These are phyloP conservation scores for Lepidochrysops patricia DNA, from an alignment of 2,888 invertebrate species.

Conservation along the genomic window DNA sequence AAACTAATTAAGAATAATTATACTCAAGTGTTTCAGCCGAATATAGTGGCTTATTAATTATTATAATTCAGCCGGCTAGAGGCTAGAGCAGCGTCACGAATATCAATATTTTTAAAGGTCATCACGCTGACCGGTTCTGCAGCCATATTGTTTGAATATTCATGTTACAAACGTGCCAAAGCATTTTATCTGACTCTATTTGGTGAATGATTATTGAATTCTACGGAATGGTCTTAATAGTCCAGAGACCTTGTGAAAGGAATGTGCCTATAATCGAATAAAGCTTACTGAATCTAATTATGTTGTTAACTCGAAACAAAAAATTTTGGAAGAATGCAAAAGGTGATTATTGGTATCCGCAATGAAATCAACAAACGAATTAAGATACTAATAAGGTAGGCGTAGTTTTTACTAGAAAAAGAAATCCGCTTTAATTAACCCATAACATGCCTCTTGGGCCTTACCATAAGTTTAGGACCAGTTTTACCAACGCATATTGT, in stretches of 20 bases:
- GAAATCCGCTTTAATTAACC: too few species aligned
- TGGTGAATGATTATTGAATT: neutral
- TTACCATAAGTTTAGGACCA: too few species aligned
- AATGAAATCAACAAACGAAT: too few species aligned
- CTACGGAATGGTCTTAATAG: neutral
- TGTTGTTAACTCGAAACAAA: neutral
- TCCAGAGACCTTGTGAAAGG: neutral
- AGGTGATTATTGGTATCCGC: too few species aligned
- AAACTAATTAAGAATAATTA: neutral
- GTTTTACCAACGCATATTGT: too few species aligned
- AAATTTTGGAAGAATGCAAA: neutral
- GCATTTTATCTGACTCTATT: neutral
- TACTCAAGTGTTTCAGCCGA: neutral
- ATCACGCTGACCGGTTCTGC: conserved; percentile 8
- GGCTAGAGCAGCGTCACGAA: neutral
- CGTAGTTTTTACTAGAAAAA: too few species aligned
- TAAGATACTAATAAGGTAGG: too few species aligned
- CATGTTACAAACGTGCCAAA: neutral
- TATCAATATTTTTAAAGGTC: conserved; percentile 11
- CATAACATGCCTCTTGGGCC: too few species aligned
- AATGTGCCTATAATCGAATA: neutral
- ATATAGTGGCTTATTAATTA: neutral
- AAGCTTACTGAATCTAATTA: neutral
- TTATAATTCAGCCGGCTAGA: neutral
- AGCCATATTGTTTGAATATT: conserved; percentile 4